phyloP scores from a whole-genome alignment of 2,888 invertebrate genomes.

The Hipparchia semele region DNA sequence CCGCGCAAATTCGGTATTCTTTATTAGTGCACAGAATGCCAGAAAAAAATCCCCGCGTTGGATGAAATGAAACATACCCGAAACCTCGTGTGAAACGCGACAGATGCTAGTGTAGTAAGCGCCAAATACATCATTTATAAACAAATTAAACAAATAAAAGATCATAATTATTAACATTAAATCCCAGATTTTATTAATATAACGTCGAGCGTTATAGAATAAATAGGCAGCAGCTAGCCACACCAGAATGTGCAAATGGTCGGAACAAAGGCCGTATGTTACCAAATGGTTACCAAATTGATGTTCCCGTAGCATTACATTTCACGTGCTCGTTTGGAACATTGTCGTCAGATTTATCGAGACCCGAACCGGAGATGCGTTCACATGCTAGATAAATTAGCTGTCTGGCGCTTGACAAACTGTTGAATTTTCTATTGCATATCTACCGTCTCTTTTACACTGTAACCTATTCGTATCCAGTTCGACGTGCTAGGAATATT shows the following conservation, averaged over 20 bases:
- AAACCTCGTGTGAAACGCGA: too few species aligned
- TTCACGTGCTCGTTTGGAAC: slow-evolving; percentile 44
- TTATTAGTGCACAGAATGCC: too few species aligned
- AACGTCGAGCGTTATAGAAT: background rate
- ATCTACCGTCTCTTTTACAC: slow-evolving; percentile 8
- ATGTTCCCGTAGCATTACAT: slow-evolving; percentile 40
- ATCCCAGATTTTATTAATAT: too few species aligned
- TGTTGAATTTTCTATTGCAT: slow-evolving; percentile 44
- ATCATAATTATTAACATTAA: too few species aligned
- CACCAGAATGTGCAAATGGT: slow-evolving; percentile 26
- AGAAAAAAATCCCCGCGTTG: too few species aligned
- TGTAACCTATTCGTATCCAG: background rate
- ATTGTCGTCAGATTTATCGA: slow-evolving; percentile 55
- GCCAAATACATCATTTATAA: too few species aligned
- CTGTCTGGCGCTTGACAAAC: slow-evolving; percentile 67
- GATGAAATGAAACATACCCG: too few species aligned
- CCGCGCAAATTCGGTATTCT: too few species aligned
- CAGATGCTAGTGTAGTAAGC: too few species aligned
- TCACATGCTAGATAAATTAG: slow-evolving; percentile 71
- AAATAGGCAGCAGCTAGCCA: slow-evolving; percentile 1
- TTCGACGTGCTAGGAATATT: too few species aligned
- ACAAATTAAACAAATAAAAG: too few species aligned
- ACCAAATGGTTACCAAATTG: slow-evolving; percentile 38
- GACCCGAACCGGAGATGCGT: slow-evolving; percentile 48
- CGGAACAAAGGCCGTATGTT: slow-evolving; percentile 35